Evolutionary conservation across 2,888 invertebrate genomes (phyloP).

Genomic region (Pollenia labialis): DNA sequence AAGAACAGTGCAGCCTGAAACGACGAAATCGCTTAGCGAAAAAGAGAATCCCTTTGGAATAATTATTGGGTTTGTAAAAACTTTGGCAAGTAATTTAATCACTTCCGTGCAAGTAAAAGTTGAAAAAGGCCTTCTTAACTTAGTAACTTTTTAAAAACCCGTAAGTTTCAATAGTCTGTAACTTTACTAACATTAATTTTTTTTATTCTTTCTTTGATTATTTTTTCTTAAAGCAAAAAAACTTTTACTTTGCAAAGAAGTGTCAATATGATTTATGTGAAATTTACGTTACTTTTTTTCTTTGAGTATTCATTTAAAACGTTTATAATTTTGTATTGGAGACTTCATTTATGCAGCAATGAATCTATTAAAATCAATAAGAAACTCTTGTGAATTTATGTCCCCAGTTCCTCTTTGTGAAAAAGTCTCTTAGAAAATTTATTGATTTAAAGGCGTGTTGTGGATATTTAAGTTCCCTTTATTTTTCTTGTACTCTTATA

Average conservation of each 20-base stretch:
- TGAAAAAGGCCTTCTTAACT: no score
- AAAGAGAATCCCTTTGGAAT: no score
- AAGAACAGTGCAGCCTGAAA: no score
- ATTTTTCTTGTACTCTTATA: neutral
- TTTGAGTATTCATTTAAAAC: slow-evolving; percentile 8
- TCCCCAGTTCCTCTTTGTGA: neutral
- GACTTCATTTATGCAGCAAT: neutral
- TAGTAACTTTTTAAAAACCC: no score
- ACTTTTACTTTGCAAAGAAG: neutral
- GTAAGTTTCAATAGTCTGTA: no score
- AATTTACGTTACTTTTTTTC: slow-evolving; percentile 4
- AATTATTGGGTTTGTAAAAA: no score
- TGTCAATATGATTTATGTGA: slow-evolving; percentile 35
- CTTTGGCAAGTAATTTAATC: no score
- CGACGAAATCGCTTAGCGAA: no score
- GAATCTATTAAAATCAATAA: slow-evolving; percentile 39
- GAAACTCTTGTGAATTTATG: slow-evolving; percentile 8
- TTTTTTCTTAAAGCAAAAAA: neutral
- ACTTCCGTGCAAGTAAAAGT: no score
- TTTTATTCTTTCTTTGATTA: neutral
- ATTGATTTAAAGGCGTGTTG: slow-evolving; percentile 35
- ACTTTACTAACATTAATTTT: neutral
- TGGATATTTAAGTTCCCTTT: slow-evolving; percentile 15
- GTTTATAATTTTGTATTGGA: neutral
- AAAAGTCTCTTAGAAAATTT: neutral